phyloP scores from a whole-genome alignment of 2,113 vertebrate species.

The Chaetorhynchus papuensis region DNA sequence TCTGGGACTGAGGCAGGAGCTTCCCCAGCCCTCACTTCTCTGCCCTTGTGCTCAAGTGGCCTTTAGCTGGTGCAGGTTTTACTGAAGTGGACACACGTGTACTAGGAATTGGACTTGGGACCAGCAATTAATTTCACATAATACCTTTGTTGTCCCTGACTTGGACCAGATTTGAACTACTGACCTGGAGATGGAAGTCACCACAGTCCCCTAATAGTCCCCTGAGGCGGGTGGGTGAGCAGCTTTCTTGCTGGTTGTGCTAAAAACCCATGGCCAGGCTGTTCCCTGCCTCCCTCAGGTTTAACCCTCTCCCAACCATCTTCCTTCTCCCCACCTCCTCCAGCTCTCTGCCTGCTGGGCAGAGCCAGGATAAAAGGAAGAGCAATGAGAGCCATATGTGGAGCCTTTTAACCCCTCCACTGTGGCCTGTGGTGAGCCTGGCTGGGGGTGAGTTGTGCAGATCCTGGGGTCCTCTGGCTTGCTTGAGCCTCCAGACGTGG shows the following conservation, averaged over 20 bases:
- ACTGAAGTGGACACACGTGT: background rate
- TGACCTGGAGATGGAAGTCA: slow-evolving; percentile 52
- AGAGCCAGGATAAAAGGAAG: slow-evolving; percentile 5
- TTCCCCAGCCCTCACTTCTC: background rate
- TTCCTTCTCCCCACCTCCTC: background rate
- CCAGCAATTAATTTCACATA: slow-evolving; percentile 51
- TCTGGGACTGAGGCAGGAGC: background rate
- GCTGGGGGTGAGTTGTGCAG: background rate
- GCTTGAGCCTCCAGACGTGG: rapidly evolving
- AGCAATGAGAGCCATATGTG: slow-evolving; percentile 13
- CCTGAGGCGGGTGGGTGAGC: background rate
- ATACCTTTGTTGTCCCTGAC: slow-evolving; percentile 44
- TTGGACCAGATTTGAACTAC: slow-evolving; percentile 37
- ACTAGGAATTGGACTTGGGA: slow-evolving; percentile 52
- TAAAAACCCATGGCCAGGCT: background rate
- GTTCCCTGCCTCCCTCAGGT: background rate
- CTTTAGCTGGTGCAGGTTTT: background rate
- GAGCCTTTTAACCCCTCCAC: slow-evolving; percentile 5
- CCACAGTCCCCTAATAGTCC: background rate
- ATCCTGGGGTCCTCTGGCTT: background rate
- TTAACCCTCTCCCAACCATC: slow-evolving; percentile 7
- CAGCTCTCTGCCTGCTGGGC: slow-evolving; percentile 25
- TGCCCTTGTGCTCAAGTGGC: background rate
- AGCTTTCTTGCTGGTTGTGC: background rate
- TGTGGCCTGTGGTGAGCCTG: background rate